Evolutionary conservation across 2,113 vertebrate species (phyloP).

Genomic region (Columba livia): DNA sequence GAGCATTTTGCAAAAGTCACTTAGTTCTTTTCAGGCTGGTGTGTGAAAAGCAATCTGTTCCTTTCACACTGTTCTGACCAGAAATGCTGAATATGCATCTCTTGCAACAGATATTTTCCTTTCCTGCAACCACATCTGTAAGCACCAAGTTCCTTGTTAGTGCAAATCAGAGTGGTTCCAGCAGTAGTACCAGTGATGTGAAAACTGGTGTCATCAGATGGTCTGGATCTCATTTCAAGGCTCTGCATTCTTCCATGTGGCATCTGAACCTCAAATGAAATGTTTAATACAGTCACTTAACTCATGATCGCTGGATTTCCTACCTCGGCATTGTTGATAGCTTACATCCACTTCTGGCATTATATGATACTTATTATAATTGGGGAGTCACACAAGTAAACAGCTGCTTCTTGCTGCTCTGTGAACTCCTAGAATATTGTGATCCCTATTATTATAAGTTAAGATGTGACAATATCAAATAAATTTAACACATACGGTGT

Average conservation of each 20-base stretch:
- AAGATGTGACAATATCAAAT: background rate
- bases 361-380: background rate
- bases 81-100: background rate
- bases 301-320: conserved; percentile 24
- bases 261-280: background rate
- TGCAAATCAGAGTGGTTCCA: background rate
- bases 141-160: background rate
- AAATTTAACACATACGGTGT: background rate
- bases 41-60: background rate
- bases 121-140: background rate
- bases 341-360: background rate
- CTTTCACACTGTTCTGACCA: background rate
- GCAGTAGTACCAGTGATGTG: accelerated
- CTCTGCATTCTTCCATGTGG: background rate
- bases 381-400: background rate
- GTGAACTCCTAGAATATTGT: background rate
- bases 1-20: background rate
- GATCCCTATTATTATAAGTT: background rate
- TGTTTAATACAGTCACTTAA: background rate
- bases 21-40: background rate
- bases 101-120: background rate
- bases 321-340: background rate
- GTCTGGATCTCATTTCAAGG: background rate
- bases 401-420: conserved; percentile 1
- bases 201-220: background rate